A percentile compares a stretch with the other conserved stretches of the same genome.
These are phyloP conservation scores for Lordiphosa clarofinis DNA, from an alignment of 1,140 invertebrate species.

Conservation along the genomic window DNA sequence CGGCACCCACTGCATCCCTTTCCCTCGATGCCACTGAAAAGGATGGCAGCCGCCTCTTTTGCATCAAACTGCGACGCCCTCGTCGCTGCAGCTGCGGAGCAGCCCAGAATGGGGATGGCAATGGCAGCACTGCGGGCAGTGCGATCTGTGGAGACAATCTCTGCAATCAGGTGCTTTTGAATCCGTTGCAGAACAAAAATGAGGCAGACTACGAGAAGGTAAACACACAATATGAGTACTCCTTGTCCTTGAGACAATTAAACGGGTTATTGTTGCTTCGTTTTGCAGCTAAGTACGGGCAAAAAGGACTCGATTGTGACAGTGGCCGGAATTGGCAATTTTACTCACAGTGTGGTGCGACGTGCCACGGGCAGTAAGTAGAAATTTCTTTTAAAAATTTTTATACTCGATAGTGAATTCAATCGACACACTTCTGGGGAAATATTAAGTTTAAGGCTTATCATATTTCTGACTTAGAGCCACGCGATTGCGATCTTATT, in stretches of 20 bases:
- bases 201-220: slow-evolving; percentile 79
- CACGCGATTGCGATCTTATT: too few relatives aligned
- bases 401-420: too few relatives aligned
- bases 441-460: too few relatives aligned
- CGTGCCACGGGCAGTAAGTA: slow-evolving; percentile 78
- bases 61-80: slow-evolving; percentile 70
- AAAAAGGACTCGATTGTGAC: slow-evolving; percentile 79
- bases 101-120: slow-evolving; percentile 56
- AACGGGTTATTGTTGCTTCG: slow-evolving; percentile 6
- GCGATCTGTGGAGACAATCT: slow-evolving; percentile 55
- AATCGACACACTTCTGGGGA: too few relatives aligned
- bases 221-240: slow-evolving; percentile 20
- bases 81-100: slow-evolving; percentile 71
- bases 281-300: slow-evolving; percentile 66
- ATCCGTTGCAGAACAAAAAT: slow-evolving; percentile 71
- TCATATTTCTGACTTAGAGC: too few relatives aligned
- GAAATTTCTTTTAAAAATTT: neutral
- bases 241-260: neutral
- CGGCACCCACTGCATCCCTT: slow-evolving; percentile 32
- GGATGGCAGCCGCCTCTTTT: slow-evolving; percentile 71
- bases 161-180: slow-evolving; percentile 74
- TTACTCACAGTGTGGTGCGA: slow-evolving; percentile 76
- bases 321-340: slow-evolving; percentile 71
- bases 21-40: slow-evolving; percentile 63
- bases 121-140: slow-evolving; percentile 61